These are phyloP conservation scores for Cotesia glomerata DNA, from an alignment of 1,140 invertebrate species.

Conservation along the genomic window DNA sequence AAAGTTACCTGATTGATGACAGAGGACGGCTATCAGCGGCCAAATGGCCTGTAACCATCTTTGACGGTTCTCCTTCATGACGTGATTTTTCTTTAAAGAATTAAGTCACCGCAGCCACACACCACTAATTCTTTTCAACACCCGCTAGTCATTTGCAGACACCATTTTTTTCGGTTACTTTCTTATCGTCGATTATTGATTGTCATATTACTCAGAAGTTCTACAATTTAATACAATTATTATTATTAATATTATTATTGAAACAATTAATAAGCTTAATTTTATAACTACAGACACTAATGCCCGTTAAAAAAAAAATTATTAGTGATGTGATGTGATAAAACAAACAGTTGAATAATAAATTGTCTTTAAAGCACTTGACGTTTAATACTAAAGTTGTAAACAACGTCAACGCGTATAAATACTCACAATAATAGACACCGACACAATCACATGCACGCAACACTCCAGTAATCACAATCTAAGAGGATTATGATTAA, in stretches of 20 bases:
- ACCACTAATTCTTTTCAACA: slow-evolving; percentile 4
- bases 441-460: too few relatives aligned
- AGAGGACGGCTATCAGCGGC: slow-evolving; percentile 44
- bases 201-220: background rate
- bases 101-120: slow-evolving; percentile 15
- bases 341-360: too few relatives aligned
- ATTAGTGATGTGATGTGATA: too few relatives aligned
- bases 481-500: too few relatives aligned
- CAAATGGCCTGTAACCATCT: slow-evolving; percentile 45
- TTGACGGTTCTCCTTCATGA: slow-evolving; percentile 46
- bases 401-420: too few relatives aligned
- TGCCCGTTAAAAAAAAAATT: too few relatives aligned
- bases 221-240: background rate
- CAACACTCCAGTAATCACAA: too few relatives aligned
- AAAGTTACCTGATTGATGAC: slow-evolving; percentile 44
- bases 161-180: slow-evolving; percentile 14
- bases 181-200: background rate
- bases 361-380: background rate
- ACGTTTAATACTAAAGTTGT: background rate
- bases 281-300: background rate
- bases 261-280: too few relatives aligned
- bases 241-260: background rate
- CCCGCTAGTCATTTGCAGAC: slow-evolving; percentile 25
- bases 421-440: too few relatives aligned
- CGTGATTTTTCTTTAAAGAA: slow-evolving; percentile 31